Percentiles rank a stretch among this genome's conserved stretches.
These are phyloP conservation scores for Muscicapa striata DNA, from an alignment of 2,797 vertebrate species.

Conservation along the genomic window DNA sequence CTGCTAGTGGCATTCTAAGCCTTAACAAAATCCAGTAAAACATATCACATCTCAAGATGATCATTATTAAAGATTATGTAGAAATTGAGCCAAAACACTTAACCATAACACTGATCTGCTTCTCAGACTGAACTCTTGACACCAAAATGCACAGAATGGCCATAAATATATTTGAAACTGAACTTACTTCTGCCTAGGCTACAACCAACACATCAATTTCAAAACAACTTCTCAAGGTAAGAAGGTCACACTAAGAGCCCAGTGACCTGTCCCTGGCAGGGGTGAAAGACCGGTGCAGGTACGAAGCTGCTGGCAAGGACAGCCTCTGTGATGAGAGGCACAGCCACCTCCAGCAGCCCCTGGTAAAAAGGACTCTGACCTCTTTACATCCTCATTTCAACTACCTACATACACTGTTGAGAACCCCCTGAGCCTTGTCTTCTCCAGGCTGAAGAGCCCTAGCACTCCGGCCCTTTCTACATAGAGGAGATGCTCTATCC, in stretches of 20 bases:
- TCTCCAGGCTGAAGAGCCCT: background rate
- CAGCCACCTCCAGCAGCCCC: background rate
- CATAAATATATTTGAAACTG: background rate
- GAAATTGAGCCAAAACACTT: background rate
- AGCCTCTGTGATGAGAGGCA: background rate
- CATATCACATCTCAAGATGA: background rate
- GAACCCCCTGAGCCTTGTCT: background rate
- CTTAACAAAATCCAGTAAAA: background rate
- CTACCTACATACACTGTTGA: background rate
- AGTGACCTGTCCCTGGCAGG: background rate
- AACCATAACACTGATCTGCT: background rate
- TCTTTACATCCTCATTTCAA: background rate
- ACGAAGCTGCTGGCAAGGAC: rapidly evolving
- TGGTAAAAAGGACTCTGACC: background rate
- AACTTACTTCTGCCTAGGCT: background rate
- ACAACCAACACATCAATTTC: background rate
- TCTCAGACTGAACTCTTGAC: background rate
- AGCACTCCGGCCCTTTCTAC: background rate
- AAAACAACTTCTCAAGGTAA: background rate
- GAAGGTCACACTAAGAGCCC: background rate
- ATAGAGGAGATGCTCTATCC: background rate
- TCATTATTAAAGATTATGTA: background rate
- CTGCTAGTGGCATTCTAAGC: background rate
- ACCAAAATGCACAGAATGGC: background rate
- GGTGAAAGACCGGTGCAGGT: background rate